Base-by-base conservation (phyloP, 1,140 invertebrate genomes). In the Bombus waltoni region DNA sequence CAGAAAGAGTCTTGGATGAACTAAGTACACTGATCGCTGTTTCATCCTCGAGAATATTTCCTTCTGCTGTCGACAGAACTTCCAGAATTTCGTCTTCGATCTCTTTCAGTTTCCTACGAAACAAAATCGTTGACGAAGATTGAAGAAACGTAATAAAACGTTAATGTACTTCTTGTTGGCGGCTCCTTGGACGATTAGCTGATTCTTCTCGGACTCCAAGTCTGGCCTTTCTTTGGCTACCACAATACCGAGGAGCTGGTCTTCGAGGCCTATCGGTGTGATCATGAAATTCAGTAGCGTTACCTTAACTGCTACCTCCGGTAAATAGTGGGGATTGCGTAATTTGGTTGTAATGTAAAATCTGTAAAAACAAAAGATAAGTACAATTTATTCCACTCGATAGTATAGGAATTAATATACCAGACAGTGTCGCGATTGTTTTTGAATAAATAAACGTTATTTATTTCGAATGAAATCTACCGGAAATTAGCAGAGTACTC, bases 341-440 rank as follows among this genome's bases (percentile, higher is more conserved):
- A 99, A 93, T 94, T 99, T 99, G 0, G 98, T 99, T n/a, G 98
- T 99, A 70, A 99, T 98, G 93, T 99, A 99, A 91, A 99, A 97
- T 93, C 98, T 98, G 96, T 79, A n/a, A 80, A 90, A 1, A 3
- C 18, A 22, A 18, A 47, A 47, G 5, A 22, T 2, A 53, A 53
- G 18, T 53, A 53, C 18, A 53, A 22, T 53, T 53, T 22, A 53
- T 53, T 53, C 18, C 18, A 53, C 18, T 8, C 47, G 8, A 53
- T 18, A 2, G 1, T 8, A 53, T 53, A 53, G 4, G 44, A 47
- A 47, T 47, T 47, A 15, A 47, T 47, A 47, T 47, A 0, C 6
- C 18, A 53, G 5, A 53, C 47, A 53, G 18, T 53, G 47, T 53
- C 18, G 47, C 18, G 22, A 22, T 53, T 53, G 47, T 53, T 53